These are phyloP conservation scores for Parapsyche elsis DNA, from an alignment of 1,140 invertebrate genomes.

Conservation along the genomic window DNA sequence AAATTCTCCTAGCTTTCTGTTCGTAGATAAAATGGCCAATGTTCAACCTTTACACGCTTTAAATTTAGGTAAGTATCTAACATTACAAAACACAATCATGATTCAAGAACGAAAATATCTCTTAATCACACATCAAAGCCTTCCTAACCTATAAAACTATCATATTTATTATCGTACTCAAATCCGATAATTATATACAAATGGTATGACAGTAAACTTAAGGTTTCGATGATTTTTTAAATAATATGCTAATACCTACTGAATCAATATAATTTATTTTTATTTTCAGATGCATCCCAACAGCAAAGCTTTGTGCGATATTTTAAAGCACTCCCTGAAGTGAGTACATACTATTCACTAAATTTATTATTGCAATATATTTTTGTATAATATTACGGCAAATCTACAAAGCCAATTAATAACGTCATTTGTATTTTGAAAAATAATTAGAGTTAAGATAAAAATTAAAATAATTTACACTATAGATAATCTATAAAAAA, in stretches of 20 bases:
- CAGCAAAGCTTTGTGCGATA: conserved; percentile 71
- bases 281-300: conserved; percentile 68
- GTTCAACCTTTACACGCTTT: conserved; percentile 64
- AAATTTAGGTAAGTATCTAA: conserved; percentile 61
- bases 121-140: no score
- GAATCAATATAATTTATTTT: no score
- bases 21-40: conserved; percentile 59
- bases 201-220: neutral
- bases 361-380: no score
- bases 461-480: no score
- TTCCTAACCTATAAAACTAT: neutral
- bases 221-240: neutral
- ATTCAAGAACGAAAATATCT: no score
- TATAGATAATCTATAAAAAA: no score
- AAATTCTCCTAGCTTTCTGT: neutral
- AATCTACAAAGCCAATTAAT: no score
- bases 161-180: neutral
- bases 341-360: conserved; percentile 60
- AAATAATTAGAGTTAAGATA: no score
- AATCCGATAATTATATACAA: conserved; percentile 2
- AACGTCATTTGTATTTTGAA: no score
- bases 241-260: no score
- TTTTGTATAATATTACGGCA: no score
- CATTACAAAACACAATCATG: neutral
- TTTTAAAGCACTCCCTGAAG: conserved; percentile 70